phyloP scores from a whole-genome alignment of 92 coral and sea anemone species.

The Zoanthus sansibaricus region DNA sequence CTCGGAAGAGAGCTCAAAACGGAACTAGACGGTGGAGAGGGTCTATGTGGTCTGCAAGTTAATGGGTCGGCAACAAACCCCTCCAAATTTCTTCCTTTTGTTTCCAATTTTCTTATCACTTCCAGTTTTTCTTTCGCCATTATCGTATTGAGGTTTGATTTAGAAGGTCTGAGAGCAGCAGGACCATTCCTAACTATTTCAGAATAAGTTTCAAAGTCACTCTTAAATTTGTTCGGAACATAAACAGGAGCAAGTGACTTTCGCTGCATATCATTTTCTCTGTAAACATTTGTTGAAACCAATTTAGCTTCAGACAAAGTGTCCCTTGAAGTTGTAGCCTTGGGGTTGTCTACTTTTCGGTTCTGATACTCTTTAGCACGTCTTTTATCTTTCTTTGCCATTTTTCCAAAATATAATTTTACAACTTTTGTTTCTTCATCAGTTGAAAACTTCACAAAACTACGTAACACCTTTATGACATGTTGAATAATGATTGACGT shows the following conservation, averaged over 20 bases:
- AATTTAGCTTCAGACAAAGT: conserved; percentile 18
- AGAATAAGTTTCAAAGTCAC: conserved; percentile 57
- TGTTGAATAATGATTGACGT: conserved; percentile 38
- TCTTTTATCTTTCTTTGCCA: conserved; percentile 25
- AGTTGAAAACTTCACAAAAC: neutral
- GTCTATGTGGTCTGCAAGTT: conserved; percentile 39
- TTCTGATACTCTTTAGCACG: neutral
- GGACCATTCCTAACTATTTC: conserved; percentile 47
- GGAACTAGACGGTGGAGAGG: conserved; percentile 19
- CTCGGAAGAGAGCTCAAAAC: conserved; percentile 32
- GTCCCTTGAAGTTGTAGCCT: neutral
- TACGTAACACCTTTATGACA: conserved; percentile 35
- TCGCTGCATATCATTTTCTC: conserved; percentile 11
- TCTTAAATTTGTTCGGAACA: conserved; percentile 80
- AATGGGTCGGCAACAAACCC: conserved; percentile 11
- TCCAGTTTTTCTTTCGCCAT: conserved; percentile 21
- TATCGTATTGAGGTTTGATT: conserved; percentile 22
- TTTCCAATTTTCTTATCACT: conserved; percentile 18
- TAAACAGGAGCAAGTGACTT: conserved; percentile 80
- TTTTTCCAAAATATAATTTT: neutral
- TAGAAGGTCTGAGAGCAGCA: conserved; percentile 54
- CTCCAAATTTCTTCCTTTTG: conserved; percentile 37
- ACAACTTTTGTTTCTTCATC: neutral
- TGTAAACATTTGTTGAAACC: conserved; percentile 8
- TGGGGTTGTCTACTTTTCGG: neutral